These are phyloP conservation scores for Philypnodon macrostomus DNA, from an alignment of 2,797 vertebrate species.

Conservation along the genomic window DNA sequence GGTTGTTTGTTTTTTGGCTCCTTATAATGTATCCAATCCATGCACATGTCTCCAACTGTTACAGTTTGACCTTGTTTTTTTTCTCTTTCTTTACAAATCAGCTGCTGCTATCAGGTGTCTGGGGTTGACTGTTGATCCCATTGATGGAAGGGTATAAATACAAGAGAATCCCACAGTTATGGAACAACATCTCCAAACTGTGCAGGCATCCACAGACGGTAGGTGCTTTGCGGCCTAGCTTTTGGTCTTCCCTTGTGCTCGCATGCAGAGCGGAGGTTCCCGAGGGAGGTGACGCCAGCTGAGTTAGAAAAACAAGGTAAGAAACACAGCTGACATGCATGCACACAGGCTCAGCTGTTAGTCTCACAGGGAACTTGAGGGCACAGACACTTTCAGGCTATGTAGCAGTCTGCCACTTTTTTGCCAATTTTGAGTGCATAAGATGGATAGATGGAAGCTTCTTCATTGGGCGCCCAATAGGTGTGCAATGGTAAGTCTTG, in stretches of 20 bases:
- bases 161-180: slow-evolving; percentile 56
- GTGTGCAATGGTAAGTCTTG: slow-evolving; percentile 70
- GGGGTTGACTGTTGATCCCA: slow-evolving; percentile 73
- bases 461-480: slow-evolving; percentile 36
- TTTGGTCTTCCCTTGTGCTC: slow-evolving; percentile 72
- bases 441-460: slow-evolving; percentile 53
- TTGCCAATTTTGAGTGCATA: slow-evolving; percentile 43
- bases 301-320: slow-evolving; percentile 82
- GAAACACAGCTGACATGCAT: slow-evolving; percentile 76
- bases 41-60: slow-evolving; percentile 54
- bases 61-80: slow-evolving; percentile 67
- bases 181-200: slow-evolving; percentile 55
- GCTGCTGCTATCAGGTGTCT: slow-evolving; percentile 76
- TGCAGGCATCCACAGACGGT: slow-evolving; percentile 34
- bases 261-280: slow-evolving; percentile 71
- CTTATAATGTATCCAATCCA: slow-evolving; percentile 47
- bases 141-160: slow-evolving; percentile 76
- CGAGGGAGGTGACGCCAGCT: slow-evolving; percentile 76
- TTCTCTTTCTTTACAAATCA: slow-evolving; percentile 51
- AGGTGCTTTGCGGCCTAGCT: slow-evolving; percentile 35
- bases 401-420: slow-evolving; percentile 40
- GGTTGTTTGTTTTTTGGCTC: slow-evolving; percentile 46
- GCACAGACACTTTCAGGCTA: slow-evolving; percentile 43
- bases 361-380: slow-evolving; percentile 64
- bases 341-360: slow-evolving; percentile 69